phyloP scores from a whole-genome alignment of 2,888 invertebrate species.

The Ormyrus nitidulus region DNA sequence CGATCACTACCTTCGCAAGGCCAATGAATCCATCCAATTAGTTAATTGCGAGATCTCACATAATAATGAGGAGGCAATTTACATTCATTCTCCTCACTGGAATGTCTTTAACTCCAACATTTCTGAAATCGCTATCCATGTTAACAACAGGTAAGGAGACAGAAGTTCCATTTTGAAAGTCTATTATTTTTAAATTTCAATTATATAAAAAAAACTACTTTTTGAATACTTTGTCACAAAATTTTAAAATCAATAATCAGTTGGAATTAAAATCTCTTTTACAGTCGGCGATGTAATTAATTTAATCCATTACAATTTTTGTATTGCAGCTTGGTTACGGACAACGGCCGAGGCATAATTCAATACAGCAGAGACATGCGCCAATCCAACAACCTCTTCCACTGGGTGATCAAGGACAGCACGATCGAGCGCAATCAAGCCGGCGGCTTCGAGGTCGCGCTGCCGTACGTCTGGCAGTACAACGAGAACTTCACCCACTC shows the following conservation, averaged over 20 bases:
- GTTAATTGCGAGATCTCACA: slow-evolving; percentile 88
- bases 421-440: slow-evolving; percentile 89
- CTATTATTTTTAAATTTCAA: too few species aligned
- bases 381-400: slow-evolving; percentile 97
- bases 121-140: slow-evolving; percentile 92
- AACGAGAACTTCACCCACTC: slow-evolving; percentile 96
- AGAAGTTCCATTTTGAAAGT: background rate
- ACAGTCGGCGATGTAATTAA: too few species aligned
- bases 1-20: slow-evolving; percentile 90
- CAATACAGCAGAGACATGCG: slow-evolving; percentile 95
- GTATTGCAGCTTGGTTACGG: slow-evolving; percentile 82
- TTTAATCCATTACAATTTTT: background rate
- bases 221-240: too few species aligned
- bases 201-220: background rate
- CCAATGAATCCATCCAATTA: slow-evolving; percentile 90
- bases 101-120: slow-evolving; percentile 90
- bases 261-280: background rate
- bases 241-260: background rate
- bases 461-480: slow-evolving; percentile 97
- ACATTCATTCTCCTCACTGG: slow-evolving; percentile 90
- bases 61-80: slow-evolving; percentile 88
- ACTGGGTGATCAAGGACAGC: slow-evolving; percentile 92
- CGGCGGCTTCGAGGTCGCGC: slow-evolving; percentile 86
- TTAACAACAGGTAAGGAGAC: slow-evolving; percentile 80
- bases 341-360: slow-evolving; percentile 91